Base-by-base conservation (phyloP, 2,888 invertebrate genomes). In the Hyles lineata region DNA sequence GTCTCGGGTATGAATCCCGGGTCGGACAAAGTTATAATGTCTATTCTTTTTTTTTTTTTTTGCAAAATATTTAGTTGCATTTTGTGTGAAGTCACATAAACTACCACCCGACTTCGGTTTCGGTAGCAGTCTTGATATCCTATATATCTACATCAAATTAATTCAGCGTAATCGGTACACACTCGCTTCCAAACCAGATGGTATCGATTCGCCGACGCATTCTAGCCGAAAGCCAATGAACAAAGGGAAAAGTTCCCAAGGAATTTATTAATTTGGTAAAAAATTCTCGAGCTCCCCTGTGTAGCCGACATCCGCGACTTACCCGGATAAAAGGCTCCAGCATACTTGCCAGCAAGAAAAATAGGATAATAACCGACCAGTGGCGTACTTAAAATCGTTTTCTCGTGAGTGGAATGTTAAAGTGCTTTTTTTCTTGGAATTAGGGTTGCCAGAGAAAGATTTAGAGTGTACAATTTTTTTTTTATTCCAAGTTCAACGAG, bases 311-410 rank as follows among this genome's bases (percentile, higher is more conserved):
- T 77, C 75, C 76, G 76, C 74, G 75, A 76, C 78, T 78, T 74
- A 72, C 72, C 72, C 71, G 75, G 76, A 76, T 78, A 79, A 83
- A 83, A 82, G 76, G 78, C 78, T 74, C 76, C 76, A 74, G 74
- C 77, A 79, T 78, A 78, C 77, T 80, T 73, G 73, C 78, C 74
- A 78, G 76, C 79, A 84, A 85, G 83, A 87, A 87, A 89, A 89
- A 89, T 89, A 87, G 84, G 83, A 88, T 87, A 87, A 88, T 89
- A 89, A 88, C 85, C 78, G 82, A 78, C 74, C 80, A 82, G 82
- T 82, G 84, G 83, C 85, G 85, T 87, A 85, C 88, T 89, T 86
- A 85, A 82, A 86, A 85, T 84, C 83, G 85, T 78, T 80, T 80
- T 81, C 77, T 77, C 87, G 89, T 87, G 88, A 80, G 83, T 67